These are phyloP conservation scores for Dinoponera quadriceps DNA, from an alignment of 1,140 invertebrate genomes.

Conservation along the genomic window DNA sequence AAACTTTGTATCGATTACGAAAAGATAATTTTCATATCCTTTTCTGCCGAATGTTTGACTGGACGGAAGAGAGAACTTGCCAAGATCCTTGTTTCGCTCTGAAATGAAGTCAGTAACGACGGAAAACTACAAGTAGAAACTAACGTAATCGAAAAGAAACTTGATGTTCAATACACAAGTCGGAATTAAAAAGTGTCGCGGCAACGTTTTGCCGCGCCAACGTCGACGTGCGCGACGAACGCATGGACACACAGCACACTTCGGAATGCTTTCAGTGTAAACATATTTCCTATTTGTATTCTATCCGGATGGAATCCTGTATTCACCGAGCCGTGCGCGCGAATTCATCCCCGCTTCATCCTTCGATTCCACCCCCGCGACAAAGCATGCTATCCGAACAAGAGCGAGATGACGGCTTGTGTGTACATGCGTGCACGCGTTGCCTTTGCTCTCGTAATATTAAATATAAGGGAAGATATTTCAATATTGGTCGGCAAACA, in stretches of 20 bases:
- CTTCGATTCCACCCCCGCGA: slow-evolving; percentile 35
- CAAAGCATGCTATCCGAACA: slow-evolving; percentile 28
- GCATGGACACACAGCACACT: slow-evolving; percentile 36
- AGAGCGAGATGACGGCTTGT: slow-evolving; percentile 42
- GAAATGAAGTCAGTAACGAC: slow-evolving; percentile 5
- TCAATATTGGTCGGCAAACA: slow-evolving; percentile 80
- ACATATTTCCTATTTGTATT: slow-evolving; percentile 83
- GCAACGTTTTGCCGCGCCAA: slow-evolving; percentile 3
- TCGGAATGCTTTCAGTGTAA: slow-evolving; percentile 73
- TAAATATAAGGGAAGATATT: slow-evolving; percentile 82
- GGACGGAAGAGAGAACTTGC: neutral
- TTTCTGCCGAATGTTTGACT: neutral
- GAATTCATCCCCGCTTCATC: slow-evolving; percentile 55
- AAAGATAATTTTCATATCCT: neutral
- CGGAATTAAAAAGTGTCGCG: slow-evolving; percentile 46
- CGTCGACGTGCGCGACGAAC: neutral
- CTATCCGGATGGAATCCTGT: slow-evolving; percentile 74
- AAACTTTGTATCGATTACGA: too few relatives aligned
- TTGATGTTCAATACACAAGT: slow-evolving; percentile 1
- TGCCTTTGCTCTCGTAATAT: slow-evolving; percentile 74
- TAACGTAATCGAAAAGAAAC: slow-evolving; percentile 32
- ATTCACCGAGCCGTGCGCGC: slow-evolving; percentile 35
- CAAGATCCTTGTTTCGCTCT: neutral
- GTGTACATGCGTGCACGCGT: slow-evolving; percentile 49
- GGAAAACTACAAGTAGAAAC: neutral